A percentile compares a stretch with the other conserved stretches of the same genome.
Conservation (phyloP, 1,140 invertebrate genomes). For the Neelides sp. region DNA sequence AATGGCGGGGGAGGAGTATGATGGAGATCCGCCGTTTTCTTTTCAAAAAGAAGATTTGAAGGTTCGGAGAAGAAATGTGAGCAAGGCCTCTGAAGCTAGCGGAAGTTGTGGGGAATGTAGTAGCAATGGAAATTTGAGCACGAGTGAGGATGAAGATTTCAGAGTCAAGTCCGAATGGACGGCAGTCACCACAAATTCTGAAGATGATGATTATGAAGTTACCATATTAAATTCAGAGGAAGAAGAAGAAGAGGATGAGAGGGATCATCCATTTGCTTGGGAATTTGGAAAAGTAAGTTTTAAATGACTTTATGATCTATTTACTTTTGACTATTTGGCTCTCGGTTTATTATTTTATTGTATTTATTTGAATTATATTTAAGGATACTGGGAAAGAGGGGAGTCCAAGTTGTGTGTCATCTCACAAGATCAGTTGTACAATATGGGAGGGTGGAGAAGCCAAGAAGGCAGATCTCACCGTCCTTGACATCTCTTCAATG, state of each 20-base stretch:
- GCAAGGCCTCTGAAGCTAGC: constrained; percentile 20
- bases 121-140: constrained; percentile 20
- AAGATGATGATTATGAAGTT: constrained; percentile 30
- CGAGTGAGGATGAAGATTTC: constrained; percentile 30
- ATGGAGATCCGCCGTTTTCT: not conserved
- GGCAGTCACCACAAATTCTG: constrained; percentile 38
- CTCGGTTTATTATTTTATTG: not conserved
- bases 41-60: constrained; percentile 8
- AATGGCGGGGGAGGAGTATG: not conserved
- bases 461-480: constrained; percentile 82
- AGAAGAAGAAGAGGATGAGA: constrained; percentile 22
- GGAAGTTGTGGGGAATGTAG: constrained; percentile 22
- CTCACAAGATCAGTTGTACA: constrained; percentile 77
- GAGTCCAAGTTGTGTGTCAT: constrained; percentile 52
- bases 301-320: constrained; percentile 4
- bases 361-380: constrained; percentile 8
- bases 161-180: constrained; percentile 41
- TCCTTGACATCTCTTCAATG: constrained; percentile 82
- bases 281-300: constrained; percentile 53
- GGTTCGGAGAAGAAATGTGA: constrained; percentile 25
- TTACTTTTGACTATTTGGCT: not conserved
- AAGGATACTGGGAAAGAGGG: constrained; percentile 52
- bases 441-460: constrained; percentile 81
- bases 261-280: constrained; percentile 50
- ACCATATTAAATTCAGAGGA: constrained; percentile 23